Base-by-base conservation (phyloP, 2,888 invertebrate genomes). In the Drosophila ustulata region DNA sequence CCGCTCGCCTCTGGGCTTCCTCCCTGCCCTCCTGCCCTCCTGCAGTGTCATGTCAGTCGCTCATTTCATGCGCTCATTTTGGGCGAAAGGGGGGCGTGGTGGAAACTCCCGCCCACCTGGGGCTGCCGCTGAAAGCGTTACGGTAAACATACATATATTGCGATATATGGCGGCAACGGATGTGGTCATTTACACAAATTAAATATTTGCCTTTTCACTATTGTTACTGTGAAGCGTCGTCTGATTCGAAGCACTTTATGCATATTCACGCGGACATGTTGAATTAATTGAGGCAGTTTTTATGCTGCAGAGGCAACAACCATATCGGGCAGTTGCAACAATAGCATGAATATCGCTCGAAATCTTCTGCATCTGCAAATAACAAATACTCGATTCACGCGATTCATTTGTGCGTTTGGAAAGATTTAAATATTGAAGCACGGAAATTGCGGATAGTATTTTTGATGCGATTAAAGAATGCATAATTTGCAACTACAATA, bases 181-280 rank as follows among this genome's bases (percentile, higher is more conserved):
- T 74, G 70, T 69, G 70, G 58, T 72, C 79, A 79, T 72, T 74
- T 68, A 72, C 68, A 79, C 68, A 84, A 79, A 82, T 82, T 77
- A 75, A 84, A 84, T 79, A 79, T 81, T 77, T 84, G 72, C 65
- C 41, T 26, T 51, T 58, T 43, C 46, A 56, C 56, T 66, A 39
- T 61, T 58, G 55, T 56, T 41, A 46, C 34, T 50, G 69, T 50
- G 69, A 61, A 32, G 39, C 59, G 50, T 34, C 51, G 13, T 26
- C 18, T 30, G 49, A 43, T 41, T 37, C 30, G 37, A 25, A 55
- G 26, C 32, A 34, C 11, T 50, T 61, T 46, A 59, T 69, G 73
- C 57, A 65, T 69, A 58, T 63, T n/a, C 26, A 41, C 34, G 37
- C 47, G 41, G 39, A n/a, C 59, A 55, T 51, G 58, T 63, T 66